Base-by-base conservation (phyloP, 2,113 vertebrate species). In the Pardalotus punctatus region DNA sequence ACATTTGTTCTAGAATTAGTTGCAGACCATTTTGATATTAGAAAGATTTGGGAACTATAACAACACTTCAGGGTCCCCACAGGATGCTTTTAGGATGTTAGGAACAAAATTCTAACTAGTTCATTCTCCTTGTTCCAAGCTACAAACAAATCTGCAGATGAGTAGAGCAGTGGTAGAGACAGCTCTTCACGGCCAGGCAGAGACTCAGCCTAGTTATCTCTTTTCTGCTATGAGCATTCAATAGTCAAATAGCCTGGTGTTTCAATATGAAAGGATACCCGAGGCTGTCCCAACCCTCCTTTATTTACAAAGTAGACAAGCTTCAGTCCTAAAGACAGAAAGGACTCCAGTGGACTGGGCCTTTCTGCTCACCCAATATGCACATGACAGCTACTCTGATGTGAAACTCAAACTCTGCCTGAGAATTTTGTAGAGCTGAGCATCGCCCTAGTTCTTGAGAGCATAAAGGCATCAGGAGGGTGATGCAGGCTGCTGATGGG, bases 361-460 rank as follows among this genome's bases (percentile, higher is more conserved):
- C 47, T 23, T 88, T 62, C 51, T 42, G 28, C 25, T 58, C 23
- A 51, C 11, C 31, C 56, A 40, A 6, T 9, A 54, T 6, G 54
- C 28, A 57, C 0, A 21, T 1, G 0, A 8, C 28, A 11, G 36
- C 17, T 58, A 15, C 24, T 58, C 36, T 33, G 11, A 54, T 4
- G 4, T 4, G 10, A 22, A 77, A 66, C 11, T n/a, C 12, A 16
- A 66, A 51, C 2, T n/a, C 23, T n/a, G 31, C 19, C 51, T 9
- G 2, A 77, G 40, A 72, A 24, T 17, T 67, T 1, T 27, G 16
- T 12, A 53, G 54, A 80, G 43, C 27, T 69, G 29, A 64, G 35
- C n/a, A 78, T 10, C 25, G 38, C 11, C 1, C 0, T 42, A 45
- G 0, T 14, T 53, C 13, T 42, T 12, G 25, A 76, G 5, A 67